Evolutionary conservation across 2,797 vertebrate species (phyloP).

Genomic region (Percopsis omiscomaycus): DNA sequence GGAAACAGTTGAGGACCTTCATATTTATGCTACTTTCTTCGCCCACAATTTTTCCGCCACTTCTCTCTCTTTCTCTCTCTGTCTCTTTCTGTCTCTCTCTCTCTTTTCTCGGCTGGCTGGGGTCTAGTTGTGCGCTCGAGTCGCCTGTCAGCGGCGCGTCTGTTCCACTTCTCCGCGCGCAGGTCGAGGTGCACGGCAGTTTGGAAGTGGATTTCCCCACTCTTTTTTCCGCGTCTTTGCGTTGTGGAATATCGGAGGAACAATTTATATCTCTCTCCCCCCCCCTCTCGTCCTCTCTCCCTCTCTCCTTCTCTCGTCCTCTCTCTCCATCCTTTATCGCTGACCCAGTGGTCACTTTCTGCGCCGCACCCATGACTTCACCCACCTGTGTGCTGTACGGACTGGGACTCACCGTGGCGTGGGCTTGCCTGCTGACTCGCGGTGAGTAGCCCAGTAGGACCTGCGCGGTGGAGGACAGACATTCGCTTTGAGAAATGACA

Average conservation of each 20-base stretch:
- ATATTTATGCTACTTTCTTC: constrained; percentile 49
- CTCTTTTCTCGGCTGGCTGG: background rate
- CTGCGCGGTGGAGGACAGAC: background rate
- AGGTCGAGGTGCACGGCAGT: too few species aligned
- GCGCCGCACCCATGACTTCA: constrained; percentile 81
- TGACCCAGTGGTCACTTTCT: constrained; percentile 42
- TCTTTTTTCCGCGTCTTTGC: background rate
- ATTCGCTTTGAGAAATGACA: too few species aligned
- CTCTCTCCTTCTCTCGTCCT: too few species aligned
- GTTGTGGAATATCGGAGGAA: constrained; percentile 57
- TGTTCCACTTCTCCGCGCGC: too few species aligned
- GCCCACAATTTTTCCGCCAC: constrained; percentile 28
- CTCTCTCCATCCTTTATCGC: constrained; percentile 49
- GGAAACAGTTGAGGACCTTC: constrained; percentile 49
- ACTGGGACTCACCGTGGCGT: constrained; percentile 75
- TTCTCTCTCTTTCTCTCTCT: constrained; percentile 31
- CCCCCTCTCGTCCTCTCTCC: background rate
- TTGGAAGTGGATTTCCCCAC: background rate
- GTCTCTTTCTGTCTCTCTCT: constrained; percentile 36
- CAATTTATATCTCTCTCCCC: constrained; percentile 43
- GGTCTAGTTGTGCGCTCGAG: too few species aligned
- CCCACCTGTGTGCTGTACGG: constrained; percentile 71
- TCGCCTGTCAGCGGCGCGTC: too few species aligned
- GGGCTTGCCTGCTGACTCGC: constrained; percentile 65
- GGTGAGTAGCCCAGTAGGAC: constrained; percentile 63